phyloP scores from a whole-genome alignment of 2,888 invertebrate genomes.

The Chesias legatella region DNA sequence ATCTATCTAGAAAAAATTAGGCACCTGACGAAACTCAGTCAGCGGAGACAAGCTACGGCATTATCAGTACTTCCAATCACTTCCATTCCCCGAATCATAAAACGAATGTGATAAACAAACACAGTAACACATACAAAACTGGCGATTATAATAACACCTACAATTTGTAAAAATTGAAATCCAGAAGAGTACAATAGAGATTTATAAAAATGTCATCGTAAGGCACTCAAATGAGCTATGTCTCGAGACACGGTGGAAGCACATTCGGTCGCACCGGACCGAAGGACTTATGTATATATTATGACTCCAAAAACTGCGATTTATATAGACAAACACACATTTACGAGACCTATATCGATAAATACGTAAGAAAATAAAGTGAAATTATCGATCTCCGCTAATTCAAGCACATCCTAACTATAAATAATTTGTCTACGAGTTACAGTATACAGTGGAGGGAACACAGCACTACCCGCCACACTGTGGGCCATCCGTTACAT shows the following conservation, averaged over 20 bases:
- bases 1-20: too few species aligned
- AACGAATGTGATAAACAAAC: too few species aligned
- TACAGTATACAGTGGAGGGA: slow-evolving; percentile 75
- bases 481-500: slow-evolving; percentile 67
- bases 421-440: slow-evolving; percentile 80
- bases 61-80: too few species aligned
- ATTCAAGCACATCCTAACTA: slow-evolving; percentile 73
- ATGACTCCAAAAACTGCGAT: slow-evolving; percentile 60
- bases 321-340: slow-evolving; percentile 73
- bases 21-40: too few species aligned
- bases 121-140: background rate
- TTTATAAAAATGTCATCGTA: slow-evolving; percentile 38
- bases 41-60: too few species aligned
- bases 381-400: slow-evolving; percentile 64
- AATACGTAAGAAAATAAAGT: slow-evolving; percentile 79
- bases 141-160: slow-evolving; percentile 30
- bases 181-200: slow-evolving; percentile 23
- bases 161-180: slow-evolving; percentile 20
- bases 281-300: slow-evolving; percentile 21
- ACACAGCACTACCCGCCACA: slow-evolving; percentile 31
- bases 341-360: slow-evolving; percentile 71
- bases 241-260: slow-evolving; percentile 50
- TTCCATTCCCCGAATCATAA: too few species aligned
- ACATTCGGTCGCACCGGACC: slow-evolving; percentile 29
- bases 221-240: slow-evolving; percentile 65